Evolutionary conservation across 2,113 vertebrate species (phyloP), one percentile per base, ranked within the genome.

Genomic region (Pseudorectes ferrugineus): DNA sequence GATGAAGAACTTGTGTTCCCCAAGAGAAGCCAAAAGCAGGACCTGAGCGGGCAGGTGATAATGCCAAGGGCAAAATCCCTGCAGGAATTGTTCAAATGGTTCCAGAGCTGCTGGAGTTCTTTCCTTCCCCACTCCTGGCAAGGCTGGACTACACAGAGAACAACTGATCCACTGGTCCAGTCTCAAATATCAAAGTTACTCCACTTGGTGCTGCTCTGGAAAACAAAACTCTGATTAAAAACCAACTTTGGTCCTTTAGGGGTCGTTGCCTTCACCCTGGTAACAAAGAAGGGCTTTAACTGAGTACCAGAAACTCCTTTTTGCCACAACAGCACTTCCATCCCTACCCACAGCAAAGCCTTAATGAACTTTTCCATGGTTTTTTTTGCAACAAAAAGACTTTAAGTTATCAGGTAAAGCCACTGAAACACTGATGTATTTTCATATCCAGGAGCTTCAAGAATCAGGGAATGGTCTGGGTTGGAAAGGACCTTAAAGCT

Each of bases 261-360:
- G 25, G 31, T 14, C 0, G 4, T 0, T 66, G 31, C 61, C 29
- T 20, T 49, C 82, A 25, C 70, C 29, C 2, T 6, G 12, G 0
- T 5, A 12, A 29, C 1, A 4, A 29, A 42, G 58, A 3, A 23
- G 11, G 35, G 59, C 29, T 58, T 21, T 17, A 21, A 11, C 0
- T 24, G 21, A 35, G 25, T 0, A 7, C 31, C 61, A 67, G 14
- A 16, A 59, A 43, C 35, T 26, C 52, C 36, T 31, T 23, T 74
- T 9, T 25, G 59, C 59, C 58, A n/a, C 1, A 24, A 5, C 49
- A 29, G 29, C 5, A 26, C 17, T 67, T 42, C 83, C 49, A 20
- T 14, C 38, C 38, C 7, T 16, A 24, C 3, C 2, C 1, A 75
- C 8, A 12, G 19, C 5, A 14, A 81, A 75, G 33, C 15, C 18